phyloP scores from a whole-genome alignment of 2,888 invertebrate genomes.

The Phyllotreta cruciferae region DNA sequence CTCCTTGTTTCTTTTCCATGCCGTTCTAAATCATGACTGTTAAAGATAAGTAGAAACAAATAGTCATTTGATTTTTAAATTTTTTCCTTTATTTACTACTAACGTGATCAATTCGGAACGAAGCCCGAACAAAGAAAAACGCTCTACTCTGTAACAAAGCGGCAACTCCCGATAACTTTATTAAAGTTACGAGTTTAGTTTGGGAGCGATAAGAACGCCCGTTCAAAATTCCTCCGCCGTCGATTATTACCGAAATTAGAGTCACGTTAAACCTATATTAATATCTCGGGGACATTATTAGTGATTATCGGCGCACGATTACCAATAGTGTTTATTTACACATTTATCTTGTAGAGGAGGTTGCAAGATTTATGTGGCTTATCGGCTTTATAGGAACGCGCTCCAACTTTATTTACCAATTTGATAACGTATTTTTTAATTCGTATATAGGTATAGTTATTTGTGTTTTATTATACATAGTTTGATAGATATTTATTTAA shows the following conservation, averaged over 20 bases:
- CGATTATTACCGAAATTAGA: slow-evolving; percentile 41
- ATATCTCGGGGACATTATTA: slow-evolving; percentile 45
- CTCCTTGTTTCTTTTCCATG: no score
- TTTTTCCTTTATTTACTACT: no score
- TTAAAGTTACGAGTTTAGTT: slow-evolving; percentile 22
- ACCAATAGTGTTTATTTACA: slow-evolving; percentile 35
- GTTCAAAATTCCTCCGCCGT: slow-evolving; percentile 33
- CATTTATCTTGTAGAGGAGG: slow-evolving; percentile 30
- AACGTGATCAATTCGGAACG: no score
- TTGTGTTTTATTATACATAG: no score
- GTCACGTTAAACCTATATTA: slow-evolving; percentile 48
- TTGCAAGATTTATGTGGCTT: slow-evolving; percentile 19
- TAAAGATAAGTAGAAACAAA: no score
- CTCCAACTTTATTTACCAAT: slow-evolving; percentile 17
- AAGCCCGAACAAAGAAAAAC: no score
- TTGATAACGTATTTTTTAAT: slow-evolving; percentile 9
- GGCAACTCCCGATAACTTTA: slow-evolving; percentile 13
- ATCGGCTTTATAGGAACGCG: slow-evolving; percentile 6
- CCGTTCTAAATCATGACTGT: no score
- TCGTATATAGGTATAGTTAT: no score
- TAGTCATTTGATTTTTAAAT: no score
- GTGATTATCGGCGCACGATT: slow-evolving; percentile 28
- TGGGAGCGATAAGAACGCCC: slow-evolving; percentile 19
- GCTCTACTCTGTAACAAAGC: no score
- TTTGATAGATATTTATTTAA: no score